Evolutionary conservation across 2,113 vertebrate species (phyloP).

Genomic region (Heterocephalus glaber): DNA sequence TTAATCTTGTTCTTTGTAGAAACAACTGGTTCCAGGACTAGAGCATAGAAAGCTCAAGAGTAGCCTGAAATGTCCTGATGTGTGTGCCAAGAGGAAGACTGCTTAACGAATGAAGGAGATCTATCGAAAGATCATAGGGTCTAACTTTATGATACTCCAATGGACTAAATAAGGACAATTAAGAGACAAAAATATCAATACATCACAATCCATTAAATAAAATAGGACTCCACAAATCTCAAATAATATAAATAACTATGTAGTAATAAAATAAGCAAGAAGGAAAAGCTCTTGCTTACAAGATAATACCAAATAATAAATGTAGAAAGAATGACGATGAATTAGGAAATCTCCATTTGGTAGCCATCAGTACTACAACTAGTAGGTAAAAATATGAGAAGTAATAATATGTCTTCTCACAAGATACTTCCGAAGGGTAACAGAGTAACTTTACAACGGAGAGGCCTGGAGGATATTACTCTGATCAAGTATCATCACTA

Average conservation of each 20-base stretch:
- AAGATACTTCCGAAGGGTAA: neutral
- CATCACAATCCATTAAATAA: neutral
- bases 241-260: neutral
- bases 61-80: neutral
- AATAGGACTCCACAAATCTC: neutral
- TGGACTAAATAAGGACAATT: neutral
- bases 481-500: neutral
- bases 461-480: neutral
- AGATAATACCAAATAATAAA: neutral
- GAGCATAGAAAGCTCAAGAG: neutral
- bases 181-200: neutral
- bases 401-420: neutral
- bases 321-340: neutral
- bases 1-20: neutral
- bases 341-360: neutral
- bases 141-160: neutral
- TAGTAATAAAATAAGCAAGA: neutral
- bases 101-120: neutral
- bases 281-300: neutral
- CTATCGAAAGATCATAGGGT: neutral
- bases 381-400: neutral
- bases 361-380: neutral
- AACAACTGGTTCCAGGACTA: neutral
- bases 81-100: neutral
- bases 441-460: neutral